Conservation (phyloP, 2,797 vertebrate species). For the Sebastes hubbsi region DNA sequence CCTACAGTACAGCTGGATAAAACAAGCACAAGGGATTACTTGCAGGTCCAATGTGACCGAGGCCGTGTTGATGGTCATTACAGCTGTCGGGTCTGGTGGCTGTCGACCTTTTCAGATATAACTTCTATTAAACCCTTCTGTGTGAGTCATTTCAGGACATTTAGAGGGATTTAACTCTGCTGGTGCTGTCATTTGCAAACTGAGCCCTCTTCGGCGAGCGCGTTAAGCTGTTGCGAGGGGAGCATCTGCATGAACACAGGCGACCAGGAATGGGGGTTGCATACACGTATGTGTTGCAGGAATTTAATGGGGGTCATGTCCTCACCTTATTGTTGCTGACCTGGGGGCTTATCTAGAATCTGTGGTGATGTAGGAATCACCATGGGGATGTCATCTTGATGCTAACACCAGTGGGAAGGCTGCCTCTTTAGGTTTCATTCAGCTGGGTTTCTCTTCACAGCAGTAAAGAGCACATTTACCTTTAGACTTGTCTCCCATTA, state of each 20-base stretch:
- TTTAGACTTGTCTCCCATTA: slow-evolving; percentile 28
- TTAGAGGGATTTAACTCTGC: slow-evolving; percentile 59
- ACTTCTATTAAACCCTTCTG: slow-evolving; percentile 41
- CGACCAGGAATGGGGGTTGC: neutral
- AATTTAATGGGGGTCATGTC: slow-evolving; percentile 62
- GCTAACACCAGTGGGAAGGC: slow-evolving; percentile 10
- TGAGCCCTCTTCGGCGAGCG: slow-evolving; percentile 16
- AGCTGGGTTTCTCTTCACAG: slow-evolving; percentile 4
- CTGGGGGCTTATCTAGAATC: slow-evolving; percentile 50
- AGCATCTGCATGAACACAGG: slow-evolving; percentile 34
- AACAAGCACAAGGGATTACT: slow-evolving; percentile 47
- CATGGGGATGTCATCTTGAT: slow-evolving; percentile 45
- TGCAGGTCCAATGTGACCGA: slow-evolving; percentile 27
- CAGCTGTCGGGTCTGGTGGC: slow-evolving; percentile 42
- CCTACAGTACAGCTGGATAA: slow-evolving; percentile 29
- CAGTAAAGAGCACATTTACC: slow-evolving; percentile 46
- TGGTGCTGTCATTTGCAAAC: slow-evolving; percentile 55
- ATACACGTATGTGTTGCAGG: slow-evolving; percentile 33
- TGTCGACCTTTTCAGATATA: slow-evolving; percentile 58
- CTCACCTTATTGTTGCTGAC: slow-evolving; percentile 58
- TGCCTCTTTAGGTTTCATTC: slow-evolving; percentile 43
- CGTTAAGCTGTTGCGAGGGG: slow-evolving; percentile 32
- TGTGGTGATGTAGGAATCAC: slow-evolving; percentile 34
- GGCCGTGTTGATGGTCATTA: slow-evolving; percentile 53
- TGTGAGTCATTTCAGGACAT: slow-evolving; percentile 62